Evolutionary conservation across 2,113 vertebrate species (phyloP).

Genomic region (Struthidea cinerea): DNA sequence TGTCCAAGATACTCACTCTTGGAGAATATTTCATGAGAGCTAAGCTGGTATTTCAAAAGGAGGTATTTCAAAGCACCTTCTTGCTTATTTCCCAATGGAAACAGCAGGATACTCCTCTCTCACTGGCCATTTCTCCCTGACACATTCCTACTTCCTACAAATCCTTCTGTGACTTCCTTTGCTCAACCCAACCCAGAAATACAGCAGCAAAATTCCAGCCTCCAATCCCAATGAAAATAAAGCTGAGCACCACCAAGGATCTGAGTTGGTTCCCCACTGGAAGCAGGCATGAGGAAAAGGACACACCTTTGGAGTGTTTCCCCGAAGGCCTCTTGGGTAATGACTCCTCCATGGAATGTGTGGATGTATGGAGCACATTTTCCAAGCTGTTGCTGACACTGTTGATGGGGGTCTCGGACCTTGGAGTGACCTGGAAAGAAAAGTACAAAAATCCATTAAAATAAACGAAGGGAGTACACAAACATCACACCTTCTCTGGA

Average conservation of each 20-base stretch:
- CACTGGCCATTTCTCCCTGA: not conserved
- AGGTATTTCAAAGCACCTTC: not conserved
- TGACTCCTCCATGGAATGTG: constrained; percentile 79
- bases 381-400: constrained; percentile 74
- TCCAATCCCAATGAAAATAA: not conserved
- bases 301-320: constrained; percentile 83
- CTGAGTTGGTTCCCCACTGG: rapidly evolving
- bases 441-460: not conserved
- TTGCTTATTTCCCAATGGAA: not conserved
- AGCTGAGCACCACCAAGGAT: not conserved
- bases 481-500: not conserved
- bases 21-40: not conserved
- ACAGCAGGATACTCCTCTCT: not conserved
- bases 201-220: not conserved
- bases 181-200: not conserved
- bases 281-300: not conserved
- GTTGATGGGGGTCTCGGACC: constrained; percentile 65
- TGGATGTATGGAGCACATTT: constrained; percentile 74
- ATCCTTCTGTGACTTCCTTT: not conserved
- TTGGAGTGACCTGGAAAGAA: constrained; percentile 65
- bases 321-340: constrained; percentile 75
- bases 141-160: not conserved
- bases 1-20: not conserved
- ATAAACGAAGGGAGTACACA: not conserved
- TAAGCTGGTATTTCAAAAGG: not conserved